Base-by-base conservation (phyloP, 2,888 invertebrate species). In the Morpho achilles region DNA sequence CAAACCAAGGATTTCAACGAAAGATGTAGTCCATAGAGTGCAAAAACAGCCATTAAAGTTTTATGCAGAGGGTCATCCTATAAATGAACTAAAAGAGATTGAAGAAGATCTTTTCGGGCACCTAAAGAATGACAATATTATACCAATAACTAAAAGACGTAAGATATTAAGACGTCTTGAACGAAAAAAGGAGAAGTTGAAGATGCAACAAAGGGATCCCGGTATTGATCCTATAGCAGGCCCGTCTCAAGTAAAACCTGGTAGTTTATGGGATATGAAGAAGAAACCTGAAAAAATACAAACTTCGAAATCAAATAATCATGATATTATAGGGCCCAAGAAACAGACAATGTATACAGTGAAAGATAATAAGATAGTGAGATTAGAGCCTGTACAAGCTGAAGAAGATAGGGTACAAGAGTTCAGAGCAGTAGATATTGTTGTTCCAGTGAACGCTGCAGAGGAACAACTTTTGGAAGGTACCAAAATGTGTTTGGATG, bases 71-170 rank as follows among this genome's bases (percentile, higher is more conserved):
- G 84, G 82, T 5, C 91, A 92, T 66, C 92, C 93, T 9, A 92
- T 93, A 75, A 87, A 93, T 69, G 76, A 86, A 47, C 70, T 93
- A 4, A 85, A 88, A 67, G 77, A 88, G 53, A 69, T 93, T 16
- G 92, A 92, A 69, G 70, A 86, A 51, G 79, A 85, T 48, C 63
- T 92, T 52, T 92, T 92, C 69, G 81, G 84, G 1, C 85, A 91
- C 66, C 71, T 91, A n/a, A 76, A 79, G 62, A 70, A 75, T 49
- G 81, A 86, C 9, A 68, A 76, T 16, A 75, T 82, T n/a, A 71
- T 87, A 46, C 80, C 88, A 7, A 70, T 89, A 1, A 82, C 80
- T 3, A 91, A 91, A 67, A 69, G 89, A 39, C 72, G 88, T n/a
- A 92, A 91, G 69, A 78, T 88, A 50, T 74, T 92, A 8, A 67